A percentile compares a stretch with the other conserved stretches of the same genome.
phyloP scores from a whole-genome alignment of 1,140 invertebrate genomes.

The Phthorimaea operculella region DNA sequence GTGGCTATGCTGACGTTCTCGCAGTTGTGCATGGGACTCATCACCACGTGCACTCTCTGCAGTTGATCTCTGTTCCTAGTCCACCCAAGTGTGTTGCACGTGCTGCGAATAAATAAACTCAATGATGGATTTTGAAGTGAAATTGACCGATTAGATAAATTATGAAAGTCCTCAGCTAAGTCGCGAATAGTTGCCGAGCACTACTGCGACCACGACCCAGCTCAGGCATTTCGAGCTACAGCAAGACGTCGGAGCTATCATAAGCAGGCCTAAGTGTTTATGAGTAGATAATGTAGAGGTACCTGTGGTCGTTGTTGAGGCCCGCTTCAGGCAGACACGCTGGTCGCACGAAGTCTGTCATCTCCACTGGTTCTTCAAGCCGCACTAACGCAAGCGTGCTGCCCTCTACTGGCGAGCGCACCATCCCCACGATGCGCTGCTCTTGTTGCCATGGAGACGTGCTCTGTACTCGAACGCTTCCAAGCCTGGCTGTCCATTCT shows the following conservation, averaged over 20 bases:
- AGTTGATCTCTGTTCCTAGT: conserved; percentile 81
- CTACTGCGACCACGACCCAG: too few relatives aligned
- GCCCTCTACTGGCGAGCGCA: conserved; percentile 89
- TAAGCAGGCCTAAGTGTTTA: too few relatives aligned
- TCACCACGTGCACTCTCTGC: conserved; percentile 79
- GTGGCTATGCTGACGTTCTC: conserved; percentile 86
- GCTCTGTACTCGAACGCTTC: conserved; percentile 79
- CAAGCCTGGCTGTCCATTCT: conserved; percentile 84
- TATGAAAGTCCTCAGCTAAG: too few relatives aligned
- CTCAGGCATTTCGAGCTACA: too few relatives aligned
- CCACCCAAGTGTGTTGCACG: conserved; percentile 87
- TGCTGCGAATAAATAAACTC: conserved; percentile 21
- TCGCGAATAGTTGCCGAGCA: too few relatives aligned
- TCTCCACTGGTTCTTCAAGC: conserved; percentile 78
- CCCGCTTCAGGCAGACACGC: conserved; percentile 76
- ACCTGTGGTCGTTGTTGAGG: conserved; percentile 34
- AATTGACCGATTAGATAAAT: too few relatives aligned
- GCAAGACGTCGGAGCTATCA: too few relatives aligned
- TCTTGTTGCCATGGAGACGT: conserved; percentile 90
- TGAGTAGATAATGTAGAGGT: too few relatives aligned
- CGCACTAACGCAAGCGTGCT: conserved; percentile 85
- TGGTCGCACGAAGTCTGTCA: conserved; percentile 85
- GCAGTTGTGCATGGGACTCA: conserved; percentile 80
- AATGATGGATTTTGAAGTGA: too few relatives aligned
- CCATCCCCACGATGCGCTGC: conserved; percentile 85